Evolutionary conservation across 2,113 vertebrate genomes (phyloP).

Genomic region (Lethenteron reissneri): DNA sequence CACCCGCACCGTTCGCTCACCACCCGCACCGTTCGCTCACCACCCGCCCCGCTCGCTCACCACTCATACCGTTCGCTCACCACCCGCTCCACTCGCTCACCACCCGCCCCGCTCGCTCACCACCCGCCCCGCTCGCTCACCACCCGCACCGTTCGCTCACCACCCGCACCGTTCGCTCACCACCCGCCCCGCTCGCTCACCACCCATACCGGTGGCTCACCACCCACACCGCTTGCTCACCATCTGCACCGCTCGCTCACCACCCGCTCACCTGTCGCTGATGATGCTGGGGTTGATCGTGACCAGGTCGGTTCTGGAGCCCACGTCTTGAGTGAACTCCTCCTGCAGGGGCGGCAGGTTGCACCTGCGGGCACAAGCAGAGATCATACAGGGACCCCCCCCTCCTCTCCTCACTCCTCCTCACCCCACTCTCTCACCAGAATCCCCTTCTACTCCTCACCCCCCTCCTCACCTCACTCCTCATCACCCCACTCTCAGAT

Average conservation of each 20-base stretch:
- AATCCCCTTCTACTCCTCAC: background rate
- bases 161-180: too few relatives aligned
- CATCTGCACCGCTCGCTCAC: too few relatives aligned
- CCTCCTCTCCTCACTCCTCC: background rate
- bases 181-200: too few relatives aligned
- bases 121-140: background rate
- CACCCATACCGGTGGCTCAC: too few relatives aligned
- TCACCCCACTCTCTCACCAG: background rate
- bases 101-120: too few relatives aligned
- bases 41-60: too few relatives aligned
- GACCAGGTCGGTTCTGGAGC: slow-evolving; percentile 14
- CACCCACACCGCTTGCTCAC: too few relatives aligned
- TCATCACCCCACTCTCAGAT: background rate
- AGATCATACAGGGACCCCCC: background rate
- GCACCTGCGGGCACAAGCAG: slow-evolving; percentile 10
- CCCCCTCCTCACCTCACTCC: background rate
- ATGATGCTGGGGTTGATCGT: slow-evolving; percentile 17
- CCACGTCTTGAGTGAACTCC: slow-evolving; percentile 13
- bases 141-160: too few relatives aligned
- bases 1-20: too few relatives aligned
- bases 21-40: too few relatives aligned
- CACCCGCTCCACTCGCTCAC: background rate
- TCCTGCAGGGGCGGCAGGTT: slow-evolving; percentile 13
- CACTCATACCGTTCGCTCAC: too few relatives aligned
- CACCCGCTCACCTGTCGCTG: slow-evolving; percentile 5